Conservation (phyloP, 2,797 vertebrate genomes). For the Spondyliosoma cantharus region DNA sequence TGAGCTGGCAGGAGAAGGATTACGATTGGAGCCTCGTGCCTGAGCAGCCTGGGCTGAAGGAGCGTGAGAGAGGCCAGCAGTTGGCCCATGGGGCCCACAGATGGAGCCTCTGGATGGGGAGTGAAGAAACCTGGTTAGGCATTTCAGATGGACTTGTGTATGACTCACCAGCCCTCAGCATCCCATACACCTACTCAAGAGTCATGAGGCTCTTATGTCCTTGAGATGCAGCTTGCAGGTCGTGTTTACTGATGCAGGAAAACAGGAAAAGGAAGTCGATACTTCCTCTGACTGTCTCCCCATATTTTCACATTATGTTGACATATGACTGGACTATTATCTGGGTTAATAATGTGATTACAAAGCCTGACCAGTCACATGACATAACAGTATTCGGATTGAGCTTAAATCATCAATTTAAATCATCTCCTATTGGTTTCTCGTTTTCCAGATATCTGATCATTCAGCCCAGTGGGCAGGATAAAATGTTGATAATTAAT, state of each 20-base stretch:
- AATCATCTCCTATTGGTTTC: neutral
- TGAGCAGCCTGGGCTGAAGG: slow-evolving; percentile 68
- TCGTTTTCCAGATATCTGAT: neutral
- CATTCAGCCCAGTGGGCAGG: neutral
- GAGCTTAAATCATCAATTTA: slow-evolving; percentile 1
- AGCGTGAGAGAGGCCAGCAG: slow-evolving; percentile 76
- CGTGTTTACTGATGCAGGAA: slow-evolving; percentile 41
- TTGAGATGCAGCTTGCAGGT: slow-evolving; percentile 37
- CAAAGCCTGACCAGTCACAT: slow-evolving; percentile 11
- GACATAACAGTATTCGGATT: neutral
- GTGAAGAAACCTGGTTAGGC: slow-evolving; percentile 60
- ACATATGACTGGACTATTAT: slow-evolving; percentile 14
- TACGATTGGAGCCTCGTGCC: slow-evolving; percentile 60
- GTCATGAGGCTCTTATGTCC: slow-evolving; percentile 48
- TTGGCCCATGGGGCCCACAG: slow-evolving; percentile 71
- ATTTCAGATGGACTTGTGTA: slow-evolving; percentile 68
- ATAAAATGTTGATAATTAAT: no score
- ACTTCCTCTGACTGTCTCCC: slow-evolving; percentile 39
- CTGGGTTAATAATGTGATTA: neutral
- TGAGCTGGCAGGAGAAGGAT: slow-evolving; percentile 55
- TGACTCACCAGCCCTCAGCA: slow-evolving; percentile 69
- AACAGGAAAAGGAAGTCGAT: slow-evolving; percentile 54
- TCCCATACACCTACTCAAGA: slow-evolving; percentile 58
- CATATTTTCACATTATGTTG: slow-evolving; percentile 26
- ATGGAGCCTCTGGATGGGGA: slow-evolving; percentile 73